A percentile compares a stretch with the other conserved stretches of the same genome.
Evolutionary conservation across 2,797 vertebrate species (phyloP).

Genomic region (Aotus griseimembra): DNA sequence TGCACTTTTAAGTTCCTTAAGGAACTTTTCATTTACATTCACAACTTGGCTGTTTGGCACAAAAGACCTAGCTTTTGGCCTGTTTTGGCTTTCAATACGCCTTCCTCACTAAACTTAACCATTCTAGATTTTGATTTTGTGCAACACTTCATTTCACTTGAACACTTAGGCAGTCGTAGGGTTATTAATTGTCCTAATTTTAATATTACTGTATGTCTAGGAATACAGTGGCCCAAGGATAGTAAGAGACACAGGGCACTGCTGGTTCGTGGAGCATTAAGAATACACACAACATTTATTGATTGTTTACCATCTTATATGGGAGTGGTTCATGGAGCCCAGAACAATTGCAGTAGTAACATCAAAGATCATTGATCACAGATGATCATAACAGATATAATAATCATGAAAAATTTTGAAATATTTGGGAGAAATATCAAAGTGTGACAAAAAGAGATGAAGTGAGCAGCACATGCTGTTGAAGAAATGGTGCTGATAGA

Average conservation of each 20-base stretch:
- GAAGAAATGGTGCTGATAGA: background rate
- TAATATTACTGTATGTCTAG: background rate
- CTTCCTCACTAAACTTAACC: background rate
- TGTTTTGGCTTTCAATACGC: background rate
- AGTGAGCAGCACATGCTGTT: background rate
- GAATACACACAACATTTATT: background rate
- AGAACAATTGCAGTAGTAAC: background rate
- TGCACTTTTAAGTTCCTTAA: background rate
- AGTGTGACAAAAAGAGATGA: background rate
- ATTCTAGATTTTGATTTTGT: background rate
- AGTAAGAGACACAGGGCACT: background rate
- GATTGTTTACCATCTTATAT: background rate
- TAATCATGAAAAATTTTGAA: background rate
- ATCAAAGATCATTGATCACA: background rate
- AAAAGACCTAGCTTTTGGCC: background rate
- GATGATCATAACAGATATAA: background rate
- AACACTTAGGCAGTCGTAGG: background rate
- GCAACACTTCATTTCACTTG: background rate
- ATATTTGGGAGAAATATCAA: background rate
- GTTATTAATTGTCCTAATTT: background rate
- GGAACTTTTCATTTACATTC: background rate
- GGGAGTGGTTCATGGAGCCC: background rate
- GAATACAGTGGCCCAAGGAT: background rate
- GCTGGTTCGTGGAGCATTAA: background rate
- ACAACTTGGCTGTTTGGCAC: background rate